Conservation (phyloP, 2,888 invertebrate genomes). For the Carterocephalus palaemon region DNA sequence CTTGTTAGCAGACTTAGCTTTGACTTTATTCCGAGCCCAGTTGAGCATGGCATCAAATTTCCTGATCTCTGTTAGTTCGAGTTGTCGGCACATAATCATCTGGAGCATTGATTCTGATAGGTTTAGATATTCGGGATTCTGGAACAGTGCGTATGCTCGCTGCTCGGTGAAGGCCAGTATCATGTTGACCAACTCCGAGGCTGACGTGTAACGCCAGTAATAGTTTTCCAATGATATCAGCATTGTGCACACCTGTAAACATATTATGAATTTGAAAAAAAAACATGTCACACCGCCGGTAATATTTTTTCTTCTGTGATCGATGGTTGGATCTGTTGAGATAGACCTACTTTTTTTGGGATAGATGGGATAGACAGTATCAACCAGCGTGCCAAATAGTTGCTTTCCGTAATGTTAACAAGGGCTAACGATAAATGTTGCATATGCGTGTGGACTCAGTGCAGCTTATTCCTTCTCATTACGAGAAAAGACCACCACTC, state of each 20-base stretch:
- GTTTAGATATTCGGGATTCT: conserved; percentile 89
- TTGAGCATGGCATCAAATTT: conserved; percentile 96
- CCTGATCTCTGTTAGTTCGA: conserved; percentile 91
- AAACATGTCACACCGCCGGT: too few relatives aligned
- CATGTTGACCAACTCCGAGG: conserved; percentile 96
- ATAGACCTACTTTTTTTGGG: too few relatives aligned
- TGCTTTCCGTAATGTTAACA: background rate
- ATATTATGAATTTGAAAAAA: conserved; percentile 12
- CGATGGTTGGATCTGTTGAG: too few relatives aligned
- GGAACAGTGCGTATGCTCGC: conserved; percentile 90
- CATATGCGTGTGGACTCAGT: too few relatives aligned
- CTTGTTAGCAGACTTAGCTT: conserved; percentile 86
- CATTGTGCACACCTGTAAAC: conserved; percentile 89
- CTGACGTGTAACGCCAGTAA: conserved; percentile 96
- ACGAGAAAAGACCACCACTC: too few relatives aligned
- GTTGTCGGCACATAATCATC: conserved; percentile 94
- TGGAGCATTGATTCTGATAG: conserved; percentile 97
- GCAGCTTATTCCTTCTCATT: too few relatives aligned
- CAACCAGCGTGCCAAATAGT: background rate
- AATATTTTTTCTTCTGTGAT: too few relatives aligned
- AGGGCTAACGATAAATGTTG: background rate
- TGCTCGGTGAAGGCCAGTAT: conserved; percentile 94
- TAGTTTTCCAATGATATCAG: conserved; percentile 94
- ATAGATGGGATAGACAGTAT: too few relatives aligned
- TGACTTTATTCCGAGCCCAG: conserved; percentile 92